Evolutionary conservation across 1,140 invertebrate genomes (phyloP), one percentile per base, ranked within the genome.

Genomic region (Drosophila oshimai): DNA sequence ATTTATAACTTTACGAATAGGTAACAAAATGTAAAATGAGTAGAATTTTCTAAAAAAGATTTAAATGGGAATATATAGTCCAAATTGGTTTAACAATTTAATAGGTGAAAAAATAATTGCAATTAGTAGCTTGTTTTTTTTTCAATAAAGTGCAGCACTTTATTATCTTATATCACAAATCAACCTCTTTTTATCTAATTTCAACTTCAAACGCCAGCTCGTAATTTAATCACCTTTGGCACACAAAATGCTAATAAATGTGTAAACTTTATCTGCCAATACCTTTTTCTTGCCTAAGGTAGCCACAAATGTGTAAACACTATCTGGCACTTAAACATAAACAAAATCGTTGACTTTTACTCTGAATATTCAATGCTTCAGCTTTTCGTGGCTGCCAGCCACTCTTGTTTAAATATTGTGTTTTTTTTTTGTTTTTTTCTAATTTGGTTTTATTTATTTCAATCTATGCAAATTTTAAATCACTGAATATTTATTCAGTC

Each of bases 271-370:
- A 58, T 58, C 13, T n/a, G 13, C n/a, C 4, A 7, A 10, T 18
- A 17, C 36, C n/a, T 7, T 7, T 10, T 9, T 13, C 20, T 28
- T 37, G 6, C 28, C 44, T 42, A 36, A 47, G 54, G 39, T 42
- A 61, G 49, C 33, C 36, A 24, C 10, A 67, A 76, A 74, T 76
- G 58, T 77, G 78, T 65, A 57, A 68, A 53, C 74, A 13, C 46
- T 69, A 76, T 73, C 72, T 18, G 68, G 4, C 54, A 41, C 18
- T 42, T 42, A 33, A 44, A 34, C 58, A 76, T 58, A 73, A 83
- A 83, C 74, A 84, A 78, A 74, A 50, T 71, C 42, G 50, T 74
- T 51, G 75, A 79, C 79, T 84, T 54, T 79, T 84, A 74, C 69
- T 84, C 41, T 67, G 79, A 65, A 84, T 84, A 84, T 71, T 67